Conservation (phyloP, 2,113 vertebrate species). For the Cyanoderma ruficeps region DNA sequence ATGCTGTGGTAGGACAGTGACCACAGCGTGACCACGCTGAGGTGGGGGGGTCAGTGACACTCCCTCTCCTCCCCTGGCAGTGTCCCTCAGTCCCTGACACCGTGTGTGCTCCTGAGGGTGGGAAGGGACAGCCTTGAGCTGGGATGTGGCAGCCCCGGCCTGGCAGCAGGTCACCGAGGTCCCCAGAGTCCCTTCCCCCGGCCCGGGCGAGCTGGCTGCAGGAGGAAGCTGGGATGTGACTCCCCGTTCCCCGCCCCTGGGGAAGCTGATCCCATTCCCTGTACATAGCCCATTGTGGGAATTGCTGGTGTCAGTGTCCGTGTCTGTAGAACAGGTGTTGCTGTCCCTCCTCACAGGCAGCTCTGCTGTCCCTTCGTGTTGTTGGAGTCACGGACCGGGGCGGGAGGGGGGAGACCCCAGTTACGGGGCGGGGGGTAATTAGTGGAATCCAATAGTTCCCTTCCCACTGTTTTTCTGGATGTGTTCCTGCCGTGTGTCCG, state of each 20-base stretch:
- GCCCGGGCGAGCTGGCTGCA: not conserved
- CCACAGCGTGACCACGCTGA: fast-evolving
- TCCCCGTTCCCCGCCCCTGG: not conserved
- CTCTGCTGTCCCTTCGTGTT: conserved; percentile 52
- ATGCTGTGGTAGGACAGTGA: not conserved
- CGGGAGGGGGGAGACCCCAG: conserved; percentile 8
- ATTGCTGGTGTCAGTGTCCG: conserved; percentile 63
- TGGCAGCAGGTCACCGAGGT: not conserved
- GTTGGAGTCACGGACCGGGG: conserved; percentile 38
- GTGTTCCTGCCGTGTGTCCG: conserved; percentile 85
- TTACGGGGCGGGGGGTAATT: conserved; percentile 7
- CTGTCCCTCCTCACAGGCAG: conserved; percentile 36
- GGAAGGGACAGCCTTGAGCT: not conserved
- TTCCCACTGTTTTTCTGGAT: conserved; percentile 83
- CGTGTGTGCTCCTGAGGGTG: fast-evolving
- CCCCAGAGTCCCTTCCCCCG: not conserved
- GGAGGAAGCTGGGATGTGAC: conserved; percentile 16
- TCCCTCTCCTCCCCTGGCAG: not conserved
- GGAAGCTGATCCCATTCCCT: not conserved
- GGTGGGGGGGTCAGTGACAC: not conserved
- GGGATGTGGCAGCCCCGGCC: not conserved
- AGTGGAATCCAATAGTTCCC: conserved; percentile 70
- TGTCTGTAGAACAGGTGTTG: conserved; percentile 45
- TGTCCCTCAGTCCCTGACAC: not conserved
- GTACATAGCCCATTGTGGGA: conserved; percentile 52